Evolutionary conservation across 2,113 vertebrate genomes (phyloP).

Genomic region (Odocoileus hemionus): DNA sequence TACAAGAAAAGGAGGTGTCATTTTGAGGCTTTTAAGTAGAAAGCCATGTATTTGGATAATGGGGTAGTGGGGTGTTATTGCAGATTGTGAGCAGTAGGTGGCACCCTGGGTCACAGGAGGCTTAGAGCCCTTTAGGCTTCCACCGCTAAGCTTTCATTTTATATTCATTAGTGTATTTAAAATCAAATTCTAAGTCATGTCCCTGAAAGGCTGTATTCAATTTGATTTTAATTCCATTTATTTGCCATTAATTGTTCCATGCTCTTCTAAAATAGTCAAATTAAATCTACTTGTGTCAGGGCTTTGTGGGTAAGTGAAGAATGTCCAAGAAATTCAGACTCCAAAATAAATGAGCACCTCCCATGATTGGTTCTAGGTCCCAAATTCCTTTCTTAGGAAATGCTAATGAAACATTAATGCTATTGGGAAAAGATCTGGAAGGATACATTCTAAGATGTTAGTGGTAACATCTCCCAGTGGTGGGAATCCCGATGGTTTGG

Average conservation of each 20-base stretch:
- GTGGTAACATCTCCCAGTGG: neutral
- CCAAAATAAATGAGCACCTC: constrained; percentile 74
- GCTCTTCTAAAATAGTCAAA: constrained; percentile 70
- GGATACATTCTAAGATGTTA: neutral
- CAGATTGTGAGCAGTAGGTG: constrained; percentile 50
- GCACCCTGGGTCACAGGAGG: neutral
- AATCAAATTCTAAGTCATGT: constrained; percentile 77
- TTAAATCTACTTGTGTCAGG: constrained; percentile 71
- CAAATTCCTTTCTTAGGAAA: constrained; percentile 56
- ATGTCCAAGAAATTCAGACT: constrained; percentile 51
- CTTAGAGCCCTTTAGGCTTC: neutral
- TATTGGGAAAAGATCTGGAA: constrained; percentile 50
- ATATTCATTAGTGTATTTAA: constrained; percentile 75
- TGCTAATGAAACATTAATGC: constrained; percentile 69
- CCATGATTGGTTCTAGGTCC: constrained; percentile 21
- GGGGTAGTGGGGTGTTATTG: neutral
- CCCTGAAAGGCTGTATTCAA: constrained; percentile 72
- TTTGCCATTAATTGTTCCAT: constrained; percentile 76
- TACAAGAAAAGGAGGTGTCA: neutral
- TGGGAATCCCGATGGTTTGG: neutral
- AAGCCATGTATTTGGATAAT: neutral
- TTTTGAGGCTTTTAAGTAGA: neutral
- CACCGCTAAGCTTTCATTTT: constrained; percentile 38
- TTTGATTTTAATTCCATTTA: constrained; percentile 75
- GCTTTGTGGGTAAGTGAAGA: constrained; percentile 65